These are phyloP conservation scores for Drosophila multiciliata DNA, from an alignment of 2,888 invertebrate genomes.

Conservation along the genomic window DNA sequence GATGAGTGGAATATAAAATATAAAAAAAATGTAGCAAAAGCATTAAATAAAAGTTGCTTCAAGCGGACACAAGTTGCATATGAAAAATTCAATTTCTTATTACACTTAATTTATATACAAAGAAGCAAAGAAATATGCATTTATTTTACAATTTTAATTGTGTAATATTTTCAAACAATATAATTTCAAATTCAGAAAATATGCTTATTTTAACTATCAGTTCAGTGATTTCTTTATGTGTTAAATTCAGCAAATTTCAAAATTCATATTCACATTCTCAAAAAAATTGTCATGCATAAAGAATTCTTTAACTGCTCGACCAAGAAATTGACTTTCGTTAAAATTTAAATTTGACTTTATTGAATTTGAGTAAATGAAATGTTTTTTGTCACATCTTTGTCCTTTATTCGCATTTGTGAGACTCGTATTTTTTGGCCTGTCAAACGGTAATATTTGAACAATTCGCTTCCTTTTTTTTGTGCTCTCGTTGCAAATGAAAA, in stretches of 20 bases:
- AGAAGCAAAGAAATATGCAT: background rate
- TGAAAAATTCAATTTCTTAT: background rate
- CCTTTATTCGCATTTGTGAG: slow-evolving; percentile 7
- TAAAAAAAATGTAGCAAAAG: slow-evolving; percentile 39
- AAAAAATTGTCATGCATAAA: background rate
- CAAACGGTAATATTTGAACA: slow-evolving; percentile 30
- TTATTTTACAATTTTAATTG: no score
- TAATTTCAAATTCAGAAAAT: no score
- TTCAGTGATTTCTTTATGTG: no score
- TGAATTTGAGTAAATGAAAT: slow-evolving; percentile 1
- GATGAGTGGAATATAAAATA: slow-evolving; percentile 5
- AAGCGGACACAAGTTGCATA: no score
- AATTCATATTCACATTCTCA: background rate
- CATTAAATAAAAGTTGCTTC: slow-evolving; percentile 21
- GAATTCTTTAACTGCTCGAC: background rate
- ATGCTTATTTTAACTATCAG: background rate
- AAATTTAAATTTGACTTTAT: background rate
- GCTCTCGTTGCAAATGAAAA: slow-evolving; percentile 59
- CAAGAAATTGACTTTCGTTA: background rate
- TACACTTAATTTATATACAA: background rate
- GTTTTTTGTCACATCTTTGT: background rate
- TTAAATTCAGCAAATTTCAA: background rate
- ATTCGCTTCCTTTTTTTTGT: background rate
- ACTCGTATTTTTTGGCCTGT: slow-evolving; percentile 8
- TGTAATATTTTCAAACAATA: no score